Base-by-base conservation (phyloP, 2,113 vertebrate genomes). In the Phyllostomus hastatus region DNA sequence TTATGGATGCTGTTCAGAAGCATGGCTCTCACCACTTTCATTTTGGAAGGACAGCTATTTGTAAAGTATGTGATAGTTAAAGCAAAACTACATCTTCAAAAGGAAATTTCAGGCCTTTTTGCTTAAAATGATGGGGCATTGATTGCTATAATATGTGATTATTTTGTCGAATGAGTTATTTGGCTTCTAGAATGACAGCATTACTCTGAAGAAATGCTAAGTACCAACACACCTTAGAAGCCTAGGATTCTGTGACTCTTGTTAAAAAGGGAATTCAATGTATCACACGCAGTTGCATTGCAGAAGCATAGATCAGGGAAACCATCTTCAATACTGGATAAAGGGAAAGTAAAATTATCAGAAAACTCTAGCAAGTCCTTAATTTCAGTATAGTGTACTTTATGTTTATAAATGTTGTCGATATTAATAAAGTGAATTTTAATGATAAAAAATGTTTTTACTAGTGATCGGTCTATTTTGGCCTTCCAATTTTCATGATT, bases 361-460 rank as follows among this genome's bases (percentile, higher is more conserved):
- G 61, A 41, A 87, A 72, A 72, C 14, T 24, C 64, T 50, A 59
- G 24, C 14, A 91, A 92, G 78, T 82, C 46, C 54, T 54, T 94
- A 48, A 84, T 94, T 93, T 92, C 43, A 73, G 57, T 64, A 90
- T 66, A 81, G 20, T 26, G 41, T 15, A 92, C 80, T 96, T 92
- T 81, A 76, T 93, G 78, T 93, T 95, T 96, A n/a, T 85, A 94
- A 88, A 87, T 95, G 69, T 50, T 50, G 48, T 88, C 69, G 83
- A 1, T 85, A 57, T 73, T 91, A 52, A 52, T 52, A 92, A 94
- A 92, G n/a, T 92, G 76, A 35, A 75, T 50, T 85, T 93, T 48
- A 76, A 88, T 88, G 41, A 73, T 88, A 52, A 52, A 50, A 52
- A 17, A 52, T 17, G 4, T 16, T 52, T 52, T 52, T 80, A 38